A percentile compares a stretch with the other conserved stretches of the same genome.
Evolutionary conservation across 2,888 invertebrate species (phyloP).

Genomic region (Agriopis leucophaearia): DNA sequence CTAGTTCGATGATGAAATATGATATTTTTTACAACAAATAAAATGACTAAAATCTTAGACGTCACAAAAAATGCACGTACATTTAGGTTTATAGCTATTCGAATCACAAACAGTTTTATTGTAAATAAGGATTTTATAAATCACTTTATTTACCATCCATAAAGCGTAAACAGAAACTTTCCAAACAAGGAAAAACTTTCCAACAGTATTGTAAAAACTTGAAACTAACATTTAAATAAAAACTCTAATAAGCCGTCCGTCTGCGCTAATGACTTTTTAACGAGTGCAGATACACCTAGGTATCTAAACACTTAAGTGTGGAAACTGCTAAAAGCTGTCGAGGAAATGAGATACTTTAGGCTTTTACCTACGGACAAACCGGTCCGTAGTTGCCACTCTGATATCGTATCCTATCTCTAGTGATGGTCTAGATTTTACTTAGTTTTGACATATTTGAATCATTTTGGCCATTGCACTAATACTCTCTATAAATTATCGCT

Average conservation of each 20-base stretch:
- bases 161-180: background rate
- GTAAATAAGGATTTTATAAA: background rate
- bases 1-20: too few relatives aligned
- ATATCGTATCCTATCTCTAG: conserved; percentile 8
- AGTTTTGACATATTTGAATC: background rate
- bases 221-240: conserved; percentile 32
- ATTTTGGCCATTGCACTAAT: background rate
- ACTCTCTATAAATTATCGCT: background rate
- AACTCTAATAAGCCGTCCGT: conserved; percentile 29
- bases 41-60: too few relatives aligned
- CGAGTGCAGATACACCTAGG: conserved; percentile 39
- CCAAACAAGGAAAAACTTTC: background rate
- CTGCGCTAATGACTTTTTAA: conserved; percentile 43
- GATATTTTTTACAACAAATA: too few relatives aligned
- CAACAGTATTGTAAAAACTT: conserved; percentile 9
- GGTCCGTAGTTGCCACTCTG: conserved; percentile 14
- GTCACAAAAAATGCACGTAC: too few relatives aligned
- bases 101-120: too few relatives aligned
- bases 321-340: conserved; percentile 28
- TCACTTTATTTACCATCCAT: background rate
- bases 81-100: too few relatives aligned
- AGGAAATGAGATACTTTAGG: conserved; percentile 24
- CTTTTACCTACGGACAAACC: conserved; percentile 12
- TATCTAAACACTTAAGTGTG: conserved; percentile 22
- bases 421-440: conserved; percentile 6